Percentiles rank a stretch among this genome's conserved stretches.
phyloP scores from a whole-genome alignment of 2,888 invertebrate genomes.

The Dasysyrphus albostriatus region DNA sequence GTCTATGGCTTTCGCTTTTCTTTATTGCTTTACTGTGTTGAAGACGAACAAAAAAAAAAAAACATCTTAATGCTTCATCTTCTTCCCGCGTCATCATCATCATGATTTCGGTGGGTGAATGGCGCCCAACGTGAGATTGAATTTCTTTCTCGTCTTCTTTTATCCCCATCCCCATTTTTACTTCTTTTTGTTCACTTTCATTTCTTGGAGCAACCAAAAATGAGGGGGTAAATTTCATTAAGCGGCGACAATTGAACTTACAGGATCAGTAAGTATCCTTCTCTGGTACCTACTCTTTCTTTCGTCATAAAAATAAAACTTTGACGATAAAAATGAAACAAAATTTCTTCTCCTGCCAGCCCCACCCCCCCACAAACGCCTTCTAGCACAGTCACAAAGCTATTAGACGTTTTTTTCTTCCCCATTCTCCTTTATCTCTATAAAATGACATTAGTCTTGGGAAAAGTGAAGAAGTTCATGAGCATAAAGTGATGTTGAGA shows the following conservation, averaged over 20 bases:
- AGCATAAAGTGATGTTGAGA: conserved; percentile 2
- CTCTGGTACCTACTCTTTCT: conserved; percentile 26
- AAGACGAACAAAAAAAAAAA: too few relatives aligned
- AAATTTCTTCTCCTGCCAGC: background rate
- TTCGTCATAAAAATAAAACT: conserved; percentile 69
- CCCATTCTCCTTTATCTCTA: background rate
- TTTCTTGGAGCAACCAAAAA: background rate
- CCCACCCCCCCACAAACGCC: background rate
- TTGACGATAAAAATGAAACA: conserved; percentile 62
- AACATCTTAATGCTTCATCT: conserved; percentile 39
- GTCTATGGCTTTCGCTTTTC: conserved; percentile 61
- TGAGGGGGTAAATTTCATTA: conserved; percentile 72
- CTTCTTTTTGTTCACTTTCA: conserved; percentile 21
- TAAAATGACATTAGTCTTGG: conserved; percentile 65
- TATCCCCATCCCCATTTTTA: background rate
- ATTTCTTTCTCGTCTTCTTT: conserved; percentile 48
- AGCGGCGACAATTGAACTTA: conserved; percentile 76
- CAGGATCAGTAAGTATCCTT: conserved; percentile 64
- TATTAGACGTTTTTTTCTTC: conserved; percentile 47
- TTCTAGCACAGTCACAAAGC: conserved; percentile 61
- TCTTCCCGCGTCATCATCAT: conserved; percentile 32
- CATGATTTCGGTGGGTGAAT: conserved; percentile 3
- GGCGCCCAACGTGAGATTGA: conserved; percentile 57
- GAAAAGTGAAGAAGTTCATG: conserved; percentile 33
- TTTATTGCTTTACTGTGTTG: conserved; percentile 56